Conservation (phyloP, 2,113 vertebrate genomes). For the Notothenia coriiceps region DNA sequence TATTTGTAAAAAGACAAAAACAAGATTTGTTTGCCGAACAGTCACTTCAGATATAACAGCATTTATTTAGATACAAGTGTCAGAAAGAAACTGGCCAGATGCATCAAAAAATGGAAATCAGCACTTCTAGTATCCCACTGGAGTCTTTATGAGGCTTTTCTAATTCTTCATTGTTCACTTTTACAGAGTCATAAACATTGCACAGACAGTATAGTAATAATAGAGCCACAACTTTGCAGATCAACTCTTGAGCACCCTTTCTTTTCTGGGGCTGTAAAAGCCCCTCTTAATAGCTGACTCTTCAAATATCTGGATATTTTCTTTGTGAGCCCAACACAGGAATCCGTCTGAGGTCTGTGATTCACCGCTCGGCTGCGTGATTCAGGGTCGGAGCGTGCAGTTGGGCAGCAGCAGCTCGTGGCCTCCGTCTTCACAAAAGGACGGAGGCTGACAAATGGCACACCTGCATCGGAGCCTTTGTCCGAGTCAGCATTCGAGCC, state of each 20-base stretch:
- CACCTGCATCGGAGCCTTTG: constrained; percentile 66
- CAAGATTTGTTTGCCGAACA: background rate
- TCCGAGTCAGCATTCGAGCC: constrained; percentile 57
- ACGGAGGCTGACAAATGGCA: constrained; percentile 56
- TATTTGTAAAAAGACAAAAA: constrained; percentile 19
- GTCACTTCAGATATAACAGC: background rate
- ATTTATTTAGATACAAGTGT: constrained; percentile 51
- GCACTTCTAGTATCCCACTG: constrained; percentile 26
- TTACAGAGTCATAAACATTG: constrained; percentile 55
- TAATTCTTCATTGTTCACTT: constrained; percentile 52
- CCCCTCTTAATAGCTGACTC: constrained; percentile 42
- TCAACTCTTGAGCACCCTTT: constrained; percentile 46
- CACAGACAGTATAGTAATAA: constrained; percentile 19
- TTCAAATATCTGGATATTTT: constrained; percentile 51
- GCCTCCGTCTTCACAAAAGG: constrained; percentile 50
- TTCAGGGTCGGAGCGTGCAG: constrained; percentile 49
- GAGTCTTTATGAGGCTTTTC: constrained; percentile 59
- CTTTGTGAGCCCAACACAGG: constrained; percentile 49
- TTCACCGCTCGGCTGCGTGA: constrained; percentile 54
- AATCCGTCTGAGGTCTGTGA: constrained; percentile 70
- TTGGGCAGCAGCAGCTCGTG: constrained; percentile 9
- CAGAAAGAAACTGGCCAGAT: constrained; percentile 32
- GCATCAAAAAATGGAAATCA: constrained; percentile 55
- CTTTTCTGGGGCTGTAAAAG: constrained; percentile 26
- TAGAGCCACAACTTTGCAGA: constrained; percentile 24